These are phyloP conservation scores for Acrobasis repandana DNA, from an alignment of 2,888 invertebrate species.

Conservation along the genomic window DNA sequence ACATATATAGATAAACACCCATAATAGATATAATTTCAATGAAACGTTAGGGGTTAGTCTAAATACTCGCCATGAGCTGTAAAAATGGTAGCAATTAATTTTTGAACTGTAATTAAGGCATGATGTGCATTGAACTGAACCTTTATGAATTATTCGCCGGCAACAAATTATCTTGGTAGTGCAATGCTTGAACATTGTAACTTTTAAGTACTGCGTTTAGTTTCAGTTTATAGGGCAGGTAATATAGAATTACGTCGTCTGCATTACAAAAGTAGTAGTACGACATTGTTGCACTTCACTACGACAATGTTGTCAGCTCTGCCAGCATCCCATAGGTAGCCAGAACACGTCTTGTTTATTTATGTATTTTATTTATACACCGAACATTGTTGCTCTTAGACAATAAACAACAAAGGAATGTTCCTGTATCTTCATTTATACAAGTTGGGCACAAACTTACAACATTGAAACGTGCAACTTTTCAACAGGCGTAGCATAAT, in stretches of 20 bases:
- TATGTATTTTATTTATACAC: conserved; percentile 28
- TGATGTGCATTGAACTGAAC: conserved; percentile 4
- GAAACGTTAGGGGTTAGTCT: too few species aligned
- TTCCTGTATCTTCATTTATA: conserved; percentile 23
- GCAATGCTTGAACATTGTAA: conserved; percentile 17
- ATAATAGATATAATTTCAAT: too few species aligned
- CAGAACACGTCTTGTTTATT: conserved; percentile 27
- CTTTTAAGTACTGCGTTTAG: conserved; percentile 16
- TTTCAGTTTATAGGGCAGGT: conserved; percentile 18
- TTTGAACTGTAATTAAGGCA: neutral
- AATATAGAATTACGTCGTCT: conserved; percentile 25
- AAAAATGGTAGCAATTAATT: conserved; percentile 1
- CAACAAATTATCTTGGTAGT: conserved; percentile 1
- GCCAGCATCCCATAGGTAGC: conserved; percentile 23
- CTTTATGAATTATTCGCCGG: conserved; percentile 4
- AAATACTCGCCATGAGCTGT: neutral
- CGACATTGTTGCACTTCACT: conserved; percentile 25
- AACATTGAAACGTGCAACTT: conserved; percentile 14
- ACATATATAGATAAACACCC: too few species aligned
- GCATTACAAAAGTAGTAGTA: conserved; percentile 28
- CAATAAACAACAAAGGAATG: conserved; percentile 28
- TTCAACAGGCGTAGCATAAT: conserved; percentile 19
- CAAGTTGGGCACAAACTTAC: conserved; percentile 23
- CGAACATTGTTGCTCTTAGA: conserved; percentile 27
- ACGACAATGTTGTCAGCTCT: conserved; percentile 32